Conservation (phyloP, 1,140 invertebrate species). For the Melanaphis sacchari region DNA sequence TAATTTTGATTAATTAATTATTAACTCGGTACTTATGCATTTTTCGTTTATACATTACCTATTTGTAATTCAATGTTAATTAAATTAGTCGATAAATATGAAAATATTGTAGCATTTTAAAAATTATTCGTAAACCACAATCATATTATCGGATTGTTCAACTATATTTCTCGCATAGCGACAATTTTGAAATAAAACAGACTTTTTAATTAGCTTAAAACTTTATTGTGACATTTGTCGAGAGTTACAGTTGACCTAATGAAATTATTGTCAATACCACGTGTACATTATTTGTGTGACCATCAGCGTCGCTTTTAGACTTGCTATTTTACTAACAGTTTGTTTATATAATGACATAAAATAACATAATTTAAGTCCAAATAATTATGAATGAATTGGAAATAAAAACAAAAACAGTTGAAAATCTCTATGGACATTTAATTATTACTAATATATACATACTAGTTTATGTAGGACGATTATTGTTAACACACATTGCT, state of each 20-base stretch:
- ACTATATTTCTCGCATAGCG: not conserved
- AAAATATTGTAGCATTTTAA: not conserved
- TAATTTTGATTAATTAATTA: not conserved
- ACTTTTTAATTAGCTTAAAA: slow-evolving; percentile 22
- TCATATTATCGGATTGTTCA: not conserved
- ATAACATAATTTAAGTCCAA: too few species aligned
- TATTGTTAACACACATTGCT: not conserved
- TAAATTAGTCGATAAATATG: not conserved
- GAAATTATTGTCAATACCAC: not conserved
- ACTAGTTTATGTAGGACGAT: not conserved
- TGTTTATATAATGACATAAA: too few species aligned
- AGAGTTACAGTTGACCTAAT: not conserved
- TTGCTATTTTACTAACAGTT: too few species aligned
- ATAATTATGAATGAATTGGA: too few species aligned
- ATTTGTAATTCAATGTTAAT: not conserved
- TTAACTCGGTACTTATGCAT: not conserved
- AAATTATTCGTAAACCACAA: not conserved
- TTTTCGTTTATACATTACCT: not conserved
- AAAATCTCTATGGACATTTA: not conserved
- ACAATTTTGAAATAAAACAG: not conserved
- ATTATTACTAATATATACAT: not conserved
- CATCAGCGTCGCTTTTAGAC: not conserved
- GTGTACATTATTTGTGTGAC: not conserved
- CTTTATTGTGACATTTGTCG: not conserved
- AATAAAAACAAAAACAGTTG: not conserved